These are phyloP conservation scores for Astreopora myriophthalma DNA, from an alignment of 64 coral and sea anemone genomes.

Conservation along the genomic window DNA sequence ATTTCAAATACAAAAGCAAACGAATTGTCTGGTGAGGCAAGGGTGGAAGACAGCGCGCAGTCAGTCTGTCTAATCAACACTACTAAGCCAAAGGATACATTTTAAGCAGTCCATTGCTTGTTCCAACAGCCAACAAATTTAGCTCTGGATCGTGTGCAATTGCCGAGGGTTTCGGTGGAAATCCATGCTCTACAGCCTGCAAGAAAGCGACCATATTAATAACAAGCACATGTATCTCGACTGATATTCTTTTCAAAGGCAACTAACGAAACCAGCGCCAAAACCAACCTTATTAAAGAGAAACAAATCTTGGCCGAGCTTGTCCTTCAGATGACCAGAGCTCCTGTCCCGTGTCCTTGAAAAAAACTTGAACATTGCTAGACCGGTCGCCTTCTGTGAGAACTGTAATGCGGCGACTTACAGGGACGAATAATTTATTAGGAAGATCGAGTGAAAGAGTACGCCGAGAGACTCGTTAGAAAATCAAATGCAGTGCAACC, in stretches of 20 bases:
- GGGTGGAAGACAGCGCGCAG: background rate
- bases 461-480: constrained; percentile 75
- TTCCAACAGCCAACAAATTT: constrained; percentile 91
- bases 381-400: constrained; percentile 22
- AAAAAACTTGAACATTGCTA: constrained; percentile 93
- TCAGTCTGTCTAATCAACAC: background rate
- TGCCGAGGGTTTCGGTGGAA: constrained; percentile 98
- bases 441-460: constrained; percentile 39
- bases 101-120: constrained; percentile 86
- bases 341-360: constrained; percentile 72
- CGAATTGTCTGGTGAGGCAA: constrained; percentile 36
- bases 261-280: background rate
- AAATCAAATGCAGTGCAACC: constrained; percentile 72
- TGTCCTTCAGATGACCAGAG: constrained; percentile 85
- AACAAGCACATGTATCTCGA: constrained; percentile 90
- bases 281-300: constrained; percentile 89
- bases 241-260: constrained; percentile 44
- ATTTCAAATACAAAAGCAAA: constrained; percentile 28
- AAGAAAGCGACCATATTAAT: constrained; percentile 65
- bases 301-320: constrained; percentile 81
- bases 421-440: constrained; percentile 73
- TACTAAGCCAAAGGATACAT: constrained; percentile 87
- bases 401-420: constrained; percentile 66
- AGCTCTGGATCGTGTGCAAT: constrained; percentile 92
- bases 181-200: constrained; percentile 98